phyloP scores from a whole-genome alignment of 2,113 vertebrate genomes.

The Mesembrinibis cayennensis region DNA sequence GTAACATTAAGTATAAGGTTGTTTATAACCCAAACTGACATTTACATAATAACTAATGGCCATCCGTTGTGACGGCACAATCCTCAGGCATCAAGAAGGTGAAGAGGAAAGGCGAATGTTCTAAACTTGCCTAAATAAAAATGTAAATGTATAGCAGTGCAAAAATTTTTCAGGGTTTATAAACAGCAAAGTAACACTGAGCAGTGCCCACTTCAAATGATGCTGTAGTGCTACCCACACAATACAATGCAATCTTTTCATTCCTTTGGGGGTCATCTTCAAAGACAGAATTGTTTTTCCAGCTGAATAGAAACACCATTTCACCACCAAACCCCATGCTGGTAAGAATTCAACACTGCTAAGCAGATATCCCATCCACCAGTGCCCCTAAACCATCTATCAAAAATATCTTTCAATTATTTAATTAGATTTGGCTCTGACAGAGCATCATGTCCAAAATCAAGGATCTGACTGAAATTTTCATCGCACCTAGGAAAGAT shows the following conservation, averaged over 20 bases:
- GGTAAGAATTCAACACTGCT: neutral
- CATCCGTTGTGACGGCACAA: neutral
- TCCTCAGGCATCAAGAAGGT: neutral
- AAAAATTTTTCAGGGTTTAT: neutral
- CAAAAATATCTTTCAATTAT: neutral
- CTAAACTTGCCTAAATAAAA: neutral
- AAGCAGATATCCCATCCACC: neutral
- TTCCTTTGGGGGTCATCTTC: neutral
- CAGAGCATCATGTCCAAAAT: neutral
- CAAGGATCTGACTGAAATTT: neutral
- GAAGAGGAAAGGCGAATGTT: neutral
- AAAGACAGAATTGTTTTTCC: conserved; percentile 16
- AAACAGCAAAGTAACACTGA: neutral
- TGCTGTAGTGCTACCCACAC: neutral
- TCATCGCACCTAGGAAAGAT: neutral
- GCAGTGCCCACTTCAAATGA: conserved; percentile 23
- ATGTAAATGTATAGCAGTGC: neutral
- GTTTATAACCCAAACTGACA: neutral
- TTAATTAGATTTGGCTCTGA: neutral
- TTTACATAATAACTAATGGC: neutral
- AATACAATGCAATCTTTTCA: neutral
- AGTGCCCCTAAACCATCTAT: neutral
- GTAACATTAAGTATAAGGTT: neutral
- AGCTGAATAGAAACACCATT: neutral
- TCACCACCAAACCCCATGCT: neutral